Conservation (phyloP, 2,113 vertebrate genomes). For the Asarcornis scutulata region DNA sequence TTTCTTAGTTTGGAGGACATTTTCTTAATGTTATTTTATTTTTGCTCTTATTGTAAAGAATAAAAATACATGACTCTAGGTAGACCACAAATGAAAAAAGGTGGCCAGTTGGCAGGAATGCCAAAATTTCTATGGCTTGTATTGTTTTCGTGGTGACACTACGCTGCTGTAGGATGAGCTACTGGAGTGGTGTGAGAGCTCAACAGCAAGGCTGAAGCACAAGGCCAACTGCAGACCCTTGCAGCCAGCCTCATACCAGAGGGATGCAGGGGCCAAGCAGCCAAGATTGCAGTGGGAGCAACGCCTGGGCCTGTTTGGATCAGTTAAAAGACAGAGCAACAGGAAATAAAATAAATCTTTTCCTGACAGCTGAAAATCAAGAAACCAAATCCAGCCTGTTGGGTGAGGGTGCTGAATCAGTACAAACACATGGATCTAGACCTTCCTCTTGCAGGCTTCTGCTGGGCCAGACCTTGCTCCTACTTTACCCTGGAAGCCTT, state of each 20-base stretch:
- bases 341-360: neutral
- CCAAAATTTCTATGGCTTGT: constrained; percentile 35
- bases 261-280: neutral
- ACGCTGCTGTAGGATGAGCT: neutral
- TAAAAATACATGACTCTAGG: constrained; percentile 19
- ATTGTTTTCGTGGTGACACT: constrained; percentile 45
- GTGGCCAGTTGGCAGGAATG: constrained; percentile 50
- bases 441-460: neutral
- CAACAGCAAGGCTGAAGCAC: constrained; percentile 5
- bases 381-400: neutral
- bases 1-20: constrained; percentile 39
- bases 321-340: neutral
- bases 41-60: constrained; percentile 54
- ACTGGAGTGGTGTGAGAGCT: neutral
- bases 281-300: neutral
- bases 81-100: neutral
- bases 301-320: neutral
- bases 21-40: constrained; percentile 46
- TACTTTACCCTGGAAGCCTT: neutral
- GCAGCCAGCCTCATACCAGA: neutral
- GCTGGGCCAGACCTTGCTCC: neutral
- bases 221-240: neutral
- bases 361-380: neutral
- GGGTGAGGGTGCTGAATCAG: neutral
- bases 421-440: neutral